Percentiles rank a stretch among this genome's conserved stretches.
phyloP scores from a whole-genome alignment of 2,113 vertebrate genomes.

The Brienomyrus brachyistius region DNA sequence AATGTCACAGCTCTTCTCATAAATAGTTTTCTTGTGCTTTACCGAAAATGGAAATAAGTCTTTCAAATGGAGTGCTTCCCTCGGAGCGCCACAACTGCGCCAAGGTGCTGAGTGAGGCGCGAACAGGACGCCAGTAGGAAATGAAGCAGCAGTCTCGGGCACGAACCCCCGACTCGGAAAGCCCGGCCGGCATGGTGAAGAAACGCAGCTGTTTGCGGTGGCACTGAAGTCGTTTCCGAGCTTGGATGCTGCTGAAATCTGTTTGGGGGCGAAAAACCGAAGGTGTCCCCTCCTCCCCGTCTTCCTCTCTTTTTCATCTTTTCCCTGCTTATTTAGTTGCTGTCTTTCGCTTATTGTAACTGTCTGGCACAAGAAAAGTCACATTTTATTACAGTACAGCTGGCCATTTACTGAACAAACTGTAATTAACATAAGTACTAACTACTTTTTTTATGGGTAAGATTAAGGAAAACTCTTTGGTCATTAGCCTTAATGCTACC shows the following conservation, averaged over 20 bases:
- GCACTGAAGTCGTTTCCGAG: constrained; percentile 22
- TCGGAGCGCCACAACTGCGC: constrained; percentile 44
- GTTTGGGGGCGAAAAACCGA: constrained; percentile 37
- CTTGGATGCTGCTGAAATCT: constrained; percentile 19
- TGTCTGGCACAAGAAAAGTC: not conserved
- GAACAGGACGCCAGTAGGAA: constrained; percentile 41
- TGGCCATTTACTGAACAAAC: not conserved
- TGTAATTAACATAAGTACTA: not conserved
- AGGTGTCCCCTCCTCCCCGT: not conserved
- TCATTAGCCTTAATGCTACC: not conserved
- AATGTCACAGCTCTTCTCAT: constrained; percentile 19
- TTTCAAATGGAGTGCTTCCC: constrained; percentile 34
- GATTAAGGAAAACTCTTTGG: not conserved
- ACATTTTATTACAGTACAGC: not conserved
- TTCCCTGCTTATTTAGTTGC: not conserved
- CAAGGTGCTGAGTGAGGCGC: constrained; percentile 43
- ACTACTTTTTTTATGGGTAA: not conserved
- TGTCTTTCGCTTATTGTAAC: not conserved
- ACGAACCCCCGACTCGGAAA: constrained; percentile 17
- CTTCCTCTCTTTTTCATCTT: not conserved
- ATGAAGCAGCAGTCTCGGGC: constrained; percentile 37
- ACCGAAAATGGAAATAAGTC: constrained; percentile 26
- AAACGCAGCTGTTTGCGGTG: constrained; percentile 24
- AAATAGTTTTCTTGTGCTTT: constrained; percentile 25
- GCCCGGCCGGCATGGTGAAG: constrained; percentile 19